phyloP scores from a whole-genome alignment of 2,113 vertebrate species.

The Sebastes fasciatus region DNA sequence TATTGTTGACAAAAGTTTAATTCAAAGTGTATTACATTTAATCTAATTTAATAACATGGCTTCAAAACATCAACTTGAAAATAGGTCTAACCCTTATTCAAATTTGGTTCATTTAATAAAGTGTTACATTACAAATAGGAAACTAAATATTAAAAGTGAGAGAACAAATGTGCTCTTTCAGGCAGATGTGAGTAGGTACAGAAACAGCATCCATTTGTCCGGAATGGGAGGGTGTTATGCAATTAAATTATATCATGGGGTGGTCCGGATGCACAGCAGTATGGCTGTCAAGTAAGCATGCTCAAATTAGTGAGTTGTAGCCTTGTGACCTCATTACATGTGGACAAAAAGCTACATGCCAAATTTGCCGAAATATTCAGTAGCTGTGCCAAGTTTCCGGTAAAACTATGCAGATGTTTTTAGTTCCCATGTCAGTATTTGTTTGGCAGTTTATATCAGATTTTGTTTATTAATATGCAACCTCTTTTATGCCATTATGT shows the following conservation, averaged over 20 bases:
- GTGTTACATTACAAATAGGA: not conserved
- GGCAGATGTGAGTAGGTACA: not conserved
- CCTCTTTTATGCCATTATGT: slow-evolving; percentile 1
- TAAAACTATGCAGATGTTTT: slow-evolving; percentile 17
- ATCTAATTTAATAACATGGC: not conserved
- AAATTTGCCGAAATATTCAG: slow-evolving; percentile 4
- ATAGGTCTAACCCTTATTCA: not conserved
- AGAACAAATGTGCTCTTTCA: not conserved
- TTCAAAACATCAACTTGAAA: not conserved
- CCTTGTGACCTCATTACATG: slow-evolving; percentile 37
- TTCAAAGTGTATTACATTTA: not conserved
- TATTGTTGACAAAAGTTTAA: not conserved
- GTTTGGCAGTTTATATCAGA: slow-evolving; percentile 22
- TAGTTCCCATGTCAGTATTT: slow-evolving; percentile 33
- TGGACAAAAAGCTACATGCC: not conserved
- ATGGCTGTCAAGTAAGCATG: not conserved
- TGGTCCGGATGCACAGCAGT: not conserved
- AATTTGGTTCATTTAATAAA: not conserved
- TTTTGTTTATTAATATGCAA: slow-evolving; percentile 45
- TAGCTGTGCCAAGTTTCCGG: not conserved
- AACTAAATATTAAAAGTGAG: not conserved
- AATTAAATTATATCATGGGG: not conserved
- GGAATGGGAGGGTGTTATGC: not conserved
- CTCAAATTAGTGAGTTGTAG: slow-evolving; percentile 10
- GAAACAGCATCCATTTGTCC: not conserved